A percentile compares a stretch with the other conserved stretches of the same genome.
Evolutionary conservation across 2,113 vertebrate genomes (phyloP).

Genomic region (Vimba vimba): DNA sequence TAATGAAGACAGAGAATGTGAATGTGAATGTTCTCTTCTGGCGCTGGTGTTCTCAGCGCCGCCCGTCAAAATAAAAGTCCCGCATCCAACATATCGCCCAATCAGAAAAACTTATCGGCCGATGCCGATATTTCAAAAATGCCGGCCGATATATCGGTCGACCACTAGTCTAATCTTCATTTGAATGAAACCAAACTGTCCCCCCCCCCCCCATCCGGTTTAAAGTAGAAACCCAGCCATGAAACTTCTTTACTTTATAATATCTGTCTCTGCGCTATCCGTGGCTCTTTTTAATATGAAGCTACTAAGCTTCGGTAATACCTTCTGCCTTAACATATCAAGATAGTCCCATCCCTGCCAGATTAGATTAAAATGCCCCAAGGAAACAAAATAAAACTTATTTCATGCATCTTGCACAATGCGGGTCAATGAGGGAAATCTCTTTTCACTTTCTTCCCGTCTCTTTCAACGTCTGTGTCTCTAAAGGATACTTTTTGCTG

Average conservation of each 20-base stretch:
- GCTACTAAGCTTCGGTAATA: slow-evolving; percentile 24
- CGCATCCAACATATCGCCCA: no score
- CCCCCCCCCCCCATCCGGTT: background rate
- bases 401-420: slow-evolving; percentile 37
- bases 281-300: slow-evolving; percentile 27
- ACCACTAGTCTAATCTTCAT: slow-evolving; percentile 7
- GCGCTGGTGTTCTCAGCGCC: no score
- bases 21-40: no score
- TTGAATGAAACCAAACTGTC: background rate
- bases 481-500: slow-evolving; percentile 14
- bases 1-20: no score
- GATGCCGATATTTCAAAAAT: no score
- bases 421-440: slow-evolving; percentile 16
- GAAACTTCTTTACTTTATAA: slow-evolving; percentile 18
- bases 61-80: no score
- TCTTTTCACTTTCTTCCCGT: slow-evolving; percentile 13
- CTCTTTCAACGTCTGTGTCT: background rate
- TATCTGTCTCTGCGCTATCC: background rate
- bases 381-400: slow-evolving; percentile 42
- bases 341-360: background rate
- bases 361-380: slow-evolving; percentile 33
- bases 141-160: no score
- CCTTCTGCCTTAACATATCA: slow-evolving; percentile 30
- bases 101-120: no score
- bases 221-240: slow-evolving; percentile 1